These are phyloP conservation scores for Catocala sponsa DNA, from an alignment of 2,888 invertebrate genomes.

Conservation along the genomic window DNA sequence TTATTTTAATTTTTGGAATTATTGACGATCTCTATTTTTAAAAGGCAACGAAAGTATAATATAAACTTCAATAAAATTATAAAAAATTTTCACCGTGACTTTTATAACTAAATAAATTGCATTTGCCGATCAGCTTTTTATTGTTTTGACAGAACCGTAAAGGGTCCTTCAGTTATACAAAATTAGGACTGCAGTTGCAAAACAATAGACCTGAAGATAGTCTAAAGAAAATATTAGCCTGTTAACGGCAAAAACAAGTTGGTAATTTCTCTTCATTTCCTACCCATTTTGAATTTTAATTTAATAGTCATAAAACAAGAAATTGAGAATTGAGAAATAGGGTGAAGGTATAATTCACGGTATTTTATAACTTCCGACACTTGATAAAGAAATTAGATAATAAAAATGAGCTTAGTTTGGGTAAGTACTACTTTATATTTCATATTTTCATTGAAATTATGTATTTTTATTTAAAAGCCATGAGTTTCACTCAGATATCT, in stretches of 20 bases:
- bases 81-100: not conserved
- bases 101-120: slow-evolving; percentile 39
- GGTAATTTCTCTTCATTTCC: slow-evolving; percentile 43
- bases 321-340: slow-evolving; percentile 40
- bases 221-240: not conserved
- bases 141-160: slow-evolving; percentile 33
- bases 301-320: slow-evolving; percentile 45
- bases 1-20: too few species aligned
- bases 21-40: too few species aligned
- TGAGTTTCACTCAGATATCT: too few species aligned
- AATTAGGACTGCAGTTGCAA: slow-evolving; percentile 30
- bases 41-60: too few species aligned
- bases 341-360: slow-evolving; percentile 39
- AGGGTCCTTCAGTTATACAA: slow-evolving; percentile 30
- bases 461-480: too few species aligned
- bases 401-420: slow-evolving; percentile 27
- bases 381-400: slow-evolving; percentile 28
- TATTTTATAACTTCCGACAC: slow-evolving; percentile 48
- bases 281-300: slow-evolving; percentile 41
- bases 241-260: slow-evolving; percentile 37
- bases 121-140: slow-evolving; percentile 34
- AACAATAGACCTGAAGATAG: slow-evolving; percentile 2
- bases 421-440: not conserved
- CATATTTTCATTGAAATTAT: too few species aligned
- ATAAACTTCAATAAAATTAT: too few species aligned